Evolutionary conservation across 2,888 invertebrate genomes (phyloP).

Genomic region (Campoplex capitator): DNA sequence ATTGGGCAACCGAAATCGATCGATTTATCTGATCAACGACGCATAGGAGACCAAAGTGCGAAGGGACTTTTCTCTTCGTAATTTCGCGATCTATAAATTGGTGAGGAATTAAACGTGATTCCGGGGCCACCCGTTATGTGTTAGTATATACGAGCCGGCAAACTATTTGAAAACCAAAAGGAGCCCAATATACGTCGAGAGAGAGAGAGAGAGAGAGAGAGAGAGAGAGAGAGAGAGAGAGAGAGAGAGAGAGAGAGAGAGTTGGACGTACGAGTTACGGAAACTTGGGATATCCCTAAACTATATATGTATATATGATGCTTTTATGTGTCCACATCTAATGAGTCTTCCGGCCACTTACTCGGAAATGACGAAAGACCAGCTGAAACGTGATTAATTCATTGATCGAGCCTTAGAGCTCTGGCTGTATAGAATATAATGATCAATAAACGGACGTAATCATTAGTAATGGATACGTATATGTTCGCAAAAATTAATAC

Average conservation of each 20-base stretch:
- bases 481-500: too few species aligned
- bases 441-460: not conserved
- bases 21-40: not conserved
- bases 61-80: not conserved
- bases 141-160: not conserved
- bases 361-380: constrained; percentile 14
- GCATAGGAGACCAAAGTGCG: not conserved
- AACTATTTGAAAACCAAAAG: constrained; percentile 53
- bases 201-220: not conserved
- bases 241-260: not conserved
- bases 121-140: not conserved
- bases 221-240: too few species aligned
- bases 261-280: constrained; percentile 45
- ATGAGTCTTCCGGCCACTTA: constrained; percentile 48
- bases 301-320: not conserved
- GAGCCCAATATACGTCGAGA: constrained; percentile 28
- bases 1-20: not conserved
- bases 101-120: not conserved
- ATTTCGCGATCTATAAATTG: too few species aligned
- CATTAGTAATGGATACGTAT: too few species aligned
- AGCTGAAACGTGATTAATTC: constrained; percentile 15
- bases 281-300: constrained; percentile 43
- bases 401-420: not conserved
- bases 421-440: not conserved
- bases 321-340: constrained; percentile 8